A percentile compares a stretch with the other conserved stretches of the same genome.
Conservation (phyloP, 2,888 invertebrate genomes). For the Dione juno region DNA sequence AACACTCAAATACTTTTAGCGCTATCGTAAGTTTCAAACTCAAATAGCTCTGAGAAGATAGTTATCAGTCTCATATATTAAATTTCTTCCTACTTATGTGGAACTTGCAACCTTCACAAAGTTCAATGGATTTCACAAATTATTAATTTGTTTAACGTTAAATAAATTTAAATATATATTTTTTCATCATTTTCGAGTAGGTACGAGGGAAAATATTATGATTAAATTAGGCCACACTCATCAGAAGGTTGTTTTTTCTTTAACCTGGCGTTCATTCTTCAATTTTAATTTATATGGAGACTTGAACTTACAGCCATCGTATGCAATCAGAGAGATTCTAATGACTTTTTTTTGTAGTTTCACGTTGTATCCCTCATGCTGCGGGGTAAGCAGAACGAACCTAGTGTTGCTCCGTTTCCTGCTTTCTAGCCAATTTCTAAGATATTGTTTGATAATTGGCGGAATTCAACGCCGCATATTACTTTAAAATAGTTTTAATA, state of each 20-base stretch:
- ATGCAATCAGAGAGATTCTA: too few species aligned
- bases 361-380: too few species aligned
- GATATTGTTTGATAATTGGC: neutral
- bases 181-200: too few species aligned
- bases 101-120: neutral
- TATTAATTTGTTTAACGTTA: neutral
- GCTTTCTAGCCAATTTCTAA: neutral
- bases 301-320: too few species aligned
- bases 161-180: too few species aligned
- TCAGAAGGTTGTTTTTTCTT: too few species aligned
- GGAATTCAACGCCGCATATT: neutral
- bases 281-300: too few species aligned
- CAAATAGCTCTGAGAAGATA: neutral
- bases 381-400: neutral
- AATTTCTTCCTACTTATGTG: conserved; percentile 4
- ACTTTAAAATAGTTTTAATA: neutral
- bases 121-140: neutral
- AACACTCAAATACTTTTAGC: neutral
- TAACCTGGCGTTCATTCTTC: too few species aligned
- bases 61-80: conserved; percentile 4
- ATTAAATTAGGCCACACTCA: too few species aligned
- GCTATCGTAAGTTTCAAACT: conserved; percentile 20
- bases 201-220: too few species aligned
- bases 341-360: neutral
- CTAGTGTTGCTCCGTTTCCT: neutral